A percentile compares a stretch with the other conserved stretches of the same genome.
These are phyloP conservation scores for Nycticebus coucang DNA, from an alignment of 2,113 vertebrate species.

Conservation along the genomic window DNA sequence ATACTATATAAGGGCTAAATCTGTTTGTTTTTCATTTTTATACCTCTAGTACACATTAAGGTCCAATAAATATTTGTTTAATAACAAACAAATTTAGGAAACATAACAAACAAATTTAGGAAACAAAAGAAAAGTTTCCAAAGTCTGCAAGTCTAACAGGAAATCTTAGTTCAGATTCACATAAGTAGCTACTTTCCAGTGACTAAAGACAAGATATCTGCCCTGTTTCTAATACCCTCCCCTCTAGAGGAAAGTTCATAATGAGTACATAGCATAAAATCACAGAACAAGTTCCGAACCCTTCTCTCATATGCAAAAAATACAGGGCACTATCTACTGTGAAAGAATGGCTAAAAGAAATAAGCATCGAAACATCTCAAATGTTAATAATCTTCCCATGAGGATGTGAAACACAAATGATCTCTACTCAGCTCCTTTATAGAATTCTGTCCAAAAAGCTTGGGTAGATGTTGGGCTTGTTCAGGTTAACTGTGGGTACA, in stretches of 20 bases:
- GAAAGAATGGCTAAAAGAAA: neutral
- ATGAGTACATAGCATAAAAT: neutral
- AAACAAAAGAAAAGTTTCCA: neutral
- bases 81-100: neutral
- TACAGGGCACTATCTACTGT: neutral
- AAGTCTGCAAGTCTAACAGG: neutral
- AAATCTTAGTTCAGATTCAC: neutral
- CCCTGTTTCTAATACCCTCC: neutral
- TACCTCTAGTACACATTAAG: neutral
- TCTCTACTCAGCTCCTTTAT: neutral
- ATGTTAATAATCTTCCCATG: neutral
- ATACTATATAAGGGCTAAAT: neutral
- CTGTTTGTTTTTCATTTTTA: neutral
- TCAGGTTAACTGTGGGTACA: neutral
- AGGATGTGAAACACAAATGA: neutral
- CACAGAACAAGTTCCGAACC: neutral
- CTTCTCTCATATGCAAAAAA: neutral
- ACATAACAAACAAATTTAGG: neutral
- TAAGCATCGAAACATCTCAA: neutral
- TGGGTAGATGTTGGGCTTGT: neutral
- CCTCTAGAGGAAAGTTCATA: neutral
- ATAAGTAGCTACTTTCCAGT: neutral
- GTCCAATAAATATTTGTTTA: constrained; percentile 26
- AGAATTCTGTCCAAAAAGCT: neutral
- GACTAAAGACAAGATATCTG: neutral